Percentiles rank a stretch among this genome's conserved stretches.
These are phyloP conservation scores for Prorops nasuta DNA, from an alignment of 1,140 invertebrate genomes.

Conservation along the genomic window DNA sequence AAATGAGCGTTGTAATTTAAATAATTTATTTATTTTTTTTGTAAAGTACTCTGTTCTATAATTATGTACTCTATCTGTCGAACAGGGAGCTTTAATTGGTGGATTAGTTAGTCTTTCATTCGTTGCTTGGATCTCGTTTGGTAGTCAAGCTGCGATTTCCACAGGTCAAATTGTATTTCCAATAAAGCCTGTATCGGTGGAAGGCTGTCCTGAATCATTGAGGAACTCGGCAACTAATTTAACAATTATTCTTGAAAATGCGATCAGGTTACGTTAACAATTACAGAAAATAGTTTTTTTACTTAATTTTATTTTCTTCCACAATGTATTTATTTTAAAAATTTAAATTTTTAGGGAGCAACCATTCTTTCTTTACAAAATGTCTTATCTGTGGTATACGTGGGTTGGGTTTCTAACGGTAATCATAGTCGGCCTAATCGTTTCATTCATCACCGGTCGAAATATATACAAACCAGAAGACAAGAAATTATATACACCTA, in stretches of 20 bases:
- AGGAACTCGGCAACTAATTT: conserved; percentile 27
- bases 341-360: conserved; percentile 34
- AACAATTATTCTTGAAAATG: conserved; percentile 25
- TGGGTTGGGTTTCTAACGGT: conserved; percentile 67
- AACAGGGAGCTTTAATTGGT: conserved; percentile 76
- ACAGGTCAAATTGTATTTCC: conserved; percentile 61
- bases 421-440: conserved; percentile 65
- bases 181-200: conserved; percentile 61
- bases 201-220: conserved; percentile 59
- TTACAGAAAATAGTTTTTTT: background rate
- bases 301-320: background rate
- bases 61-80: conserved; percentile 4
- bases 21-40: background rate
- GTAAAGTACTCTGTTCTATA: background rate
- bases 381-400: conserved; percentile 70
- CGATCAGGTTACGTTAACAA: conserved; percentile 25
- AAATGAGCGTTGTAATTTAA: no score
- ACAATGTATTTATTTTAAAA: background rate
- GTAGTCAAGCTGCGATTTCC: conserved; percentile 73
- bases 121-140: conserved; percentile 83
- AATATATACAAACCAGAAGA: conserved; percentile 45
- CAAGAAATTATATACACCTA: conserved; percentile 45
- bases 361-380: conserved; percentile 62
- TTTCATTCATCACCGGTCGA: conserved; percentile 67
- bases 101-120: conserved; percentile 67